phyloP scores from a whole-genome alignment of 2,888 invertebrate species.

The Electrophaes corylata region DNA sequence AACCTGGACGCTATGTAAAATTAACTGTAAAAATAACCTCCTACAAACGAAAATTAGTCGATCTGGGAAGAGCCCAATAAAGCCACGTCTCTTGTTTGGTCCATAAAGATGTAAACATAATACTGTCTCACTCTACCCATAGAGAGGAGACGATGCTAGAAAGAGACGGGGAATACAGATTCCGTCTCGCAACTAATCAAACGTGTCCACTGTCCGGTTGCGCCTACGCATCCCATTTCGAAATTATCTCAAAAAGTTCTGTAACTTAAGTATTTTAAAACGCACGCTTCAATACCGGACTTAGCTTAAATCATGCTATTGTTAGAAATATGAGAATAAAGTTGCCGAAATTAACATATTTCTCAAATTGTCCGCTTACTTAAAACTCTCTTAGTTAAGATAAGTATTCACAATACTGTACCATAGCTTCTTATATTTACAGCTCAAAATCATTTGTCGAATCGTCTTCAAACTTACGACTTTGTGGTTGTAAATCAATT shows the following conservation, averaged over 20 bases:
- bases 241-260: constrained; percentile 51
- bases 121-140: constrained; percentile 58
- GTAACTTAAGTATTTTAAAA: constrained; percentile 22
- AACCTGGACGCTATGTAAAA: constrained; percentile 67
- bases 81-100: constrained; percentile 74
- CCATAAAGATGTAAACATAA: constrained; percentile 71
- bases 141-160: constrained; percentile 41
- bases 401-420: constrained; percentile 52
- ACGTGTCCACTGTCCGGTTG: constrained; percentile 77
- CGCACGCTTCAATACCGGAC: constrained; percentile 19
- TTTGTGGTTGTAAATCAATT: constrained; percentile 48
- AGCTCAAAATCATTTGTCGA: constrained; percentile 45
- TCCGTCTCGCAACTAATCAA: constrained; percentile 75
- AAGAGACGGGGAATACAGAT: constrained; percentile 64
- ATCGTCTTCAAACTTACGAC: constrained; percentile 43
- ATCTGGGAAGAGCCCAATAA: constrained; percentile 77
- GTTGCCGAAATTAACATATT: constrained; percentile 55
- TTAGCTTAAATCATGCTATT: constrained; percentile 29
- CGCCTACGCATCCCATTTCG: constrained; percentile 67
- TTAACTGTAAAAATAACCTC: constrained; percentile 51
- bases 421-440: constrained; percentile 36
- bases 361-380: constrained; percentile 55
- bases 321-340: constrained; percentile 37
- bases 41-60: constrained; percentile 75
- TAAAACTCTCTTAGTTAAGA: constrained; percentile 60